Conservation (phyloP, 1,140 invertebrate genomes). For the Bombus affinis region DNA sequence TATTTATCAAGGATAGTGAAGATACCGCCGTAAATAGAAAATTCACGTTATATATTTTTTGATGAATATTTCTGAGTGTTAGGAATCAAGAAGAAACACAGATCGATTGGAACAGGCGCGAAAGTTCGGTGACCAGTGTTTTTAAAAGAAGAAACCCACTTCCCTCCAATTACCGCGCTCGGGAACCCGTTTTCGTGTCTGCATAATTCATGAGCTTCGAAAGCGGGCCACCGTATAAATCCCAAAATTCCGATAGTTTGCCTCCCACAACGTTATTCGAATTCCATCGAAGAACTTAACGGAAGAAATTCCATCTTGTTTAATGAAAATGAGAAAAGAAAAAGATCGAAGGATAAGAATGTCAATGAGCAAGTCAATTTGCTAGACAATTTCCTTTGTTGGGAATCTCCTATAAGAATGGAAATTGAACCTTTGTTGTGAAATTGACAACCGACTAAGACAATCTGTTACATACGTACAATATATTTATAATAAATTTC, state of each 20-base stretch:
- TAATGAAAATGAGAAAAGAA: not conserved
- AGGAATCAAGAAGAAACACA: not conserved
- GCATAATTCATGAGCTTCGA: conserved; percentile 39
- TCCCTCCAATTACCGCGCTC: conserved; percentile 24
- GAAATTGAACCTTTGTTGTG: too few relatives aligned
- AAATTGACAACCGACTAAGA: too few relatives aligned
- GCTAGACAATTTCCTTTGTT: not conserved
- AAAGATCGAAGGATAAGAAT: not conserved
- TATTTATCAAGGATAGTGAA: not conserved
- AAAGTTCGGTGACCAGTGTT: conserved; percentile 34
- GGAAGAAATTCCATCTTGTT: too few relatives aligned
- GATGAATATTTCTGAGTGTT: not conserved
- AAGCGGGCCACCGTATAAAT: conserved; percentile 31
- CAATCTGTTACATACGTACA: too few relatives aligned
- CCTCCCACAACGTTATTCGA: conserved; percentile 5
- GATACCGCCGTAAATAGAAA: rapidly evolving
- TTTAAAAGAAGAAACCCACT: conserved; percentile 19
- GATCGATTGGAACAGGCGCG: not conserved
- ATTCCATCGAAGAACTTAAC: not conserved
- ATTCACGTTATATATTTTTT: not conserved
- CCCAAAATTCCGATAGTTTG: conserved; percentile 38
- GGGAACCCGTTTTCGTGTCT: conserved; percentile 13
- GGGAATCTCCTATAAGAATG: not conserved
- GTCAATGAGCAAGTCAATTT: not conserved
- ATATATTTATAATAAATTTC: too few relatives aligned